A percentile compares a stretch with the other conserved stretches of the same genome.
phyloP scores from a whole-genome alignment of 2,113 vertebrate genomes.

The Bubo blakistoni region DNA sequence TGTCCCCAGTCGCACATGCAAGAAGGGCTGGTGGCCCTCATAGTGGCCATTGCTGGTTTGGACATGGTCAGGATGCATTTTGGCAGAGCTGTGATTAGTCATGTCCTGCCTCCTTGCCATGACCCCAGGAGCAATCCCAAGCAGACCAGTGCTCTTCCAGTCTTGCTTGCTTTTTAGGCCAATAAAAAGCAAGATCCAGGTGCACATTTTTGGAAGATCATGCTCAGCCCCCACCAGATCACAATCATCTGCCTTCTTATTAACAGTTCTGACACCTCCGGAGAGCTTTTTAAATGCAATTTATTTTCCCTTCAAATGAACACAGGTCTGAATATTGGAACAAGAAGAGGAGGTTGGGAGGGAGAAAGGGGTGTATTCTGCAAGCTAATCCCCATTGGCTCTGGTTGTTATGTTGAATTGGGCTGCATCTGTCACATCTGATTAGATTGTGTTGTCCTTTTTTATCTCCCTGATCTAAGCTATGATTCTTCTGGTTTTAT shows the following conservation, averaged over 20 bases:
- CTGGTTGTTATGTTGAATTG: background rate
- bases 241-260: background rate
- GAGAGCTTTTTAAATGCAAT: background rate
- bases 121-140: background rate
- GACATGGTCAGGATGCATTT: background rate
- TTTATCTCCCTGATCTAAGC: constrained; percentile 54
- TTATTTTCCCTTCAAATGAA: background rate
- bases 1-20: background rate
- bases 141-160: fast-evolving
- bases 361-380: background rate
- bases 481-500: constrained; percentile 48
- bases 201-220: background rate
- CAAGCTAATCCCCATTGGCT: background rate
- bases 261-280: background rate
- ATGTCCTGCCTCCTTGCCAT: background rate
- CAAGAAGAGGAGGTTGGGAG: background rate
- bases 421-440: constrained; percentile 58
- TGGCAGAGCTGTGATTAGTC: background rate
- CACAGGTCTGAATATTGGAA: background rate
- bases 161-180: background rate
- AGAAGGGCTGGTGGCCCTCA: background rate
- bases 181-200: background rate
- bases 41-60: background rate
- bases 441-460: constrained; percentile 54
- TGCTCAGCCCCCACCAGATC: background rate